Conservation (phyloP, 2,888 invertebrate species). For the Morpho helenor region DNA sequence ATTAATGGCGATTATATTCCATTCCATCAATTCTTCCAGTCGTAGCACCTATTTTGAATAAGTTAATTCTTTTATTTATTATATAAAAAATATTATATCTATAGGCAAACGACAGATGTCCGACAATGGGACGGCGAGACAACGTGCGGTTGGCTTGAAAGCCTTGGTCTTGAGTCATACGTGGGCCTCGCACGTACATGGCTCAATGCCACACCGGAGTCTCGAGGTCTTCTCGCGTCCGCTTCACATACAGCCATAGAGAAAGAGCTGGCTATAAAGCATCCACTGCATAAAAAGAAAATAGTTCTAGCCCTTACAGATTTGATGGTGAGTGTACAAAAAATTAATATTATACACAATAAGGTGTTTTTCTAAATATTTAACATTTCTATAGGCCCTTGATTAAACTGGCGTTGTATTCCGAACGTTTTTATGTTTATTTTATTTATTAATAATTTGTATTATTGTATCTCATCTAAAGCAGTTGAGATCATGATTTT, state of each 20-base stretch:
- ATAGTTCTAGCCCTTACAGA: conserved; percentile 87
- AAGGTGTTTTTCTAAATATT: no score
- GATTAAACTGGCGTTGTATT: no score
- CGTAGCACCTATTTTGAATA: no score
- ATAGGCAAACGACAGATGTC: conserved; percentile 86
- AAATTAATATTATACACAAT: no score
- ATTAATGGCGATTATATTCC: no score
- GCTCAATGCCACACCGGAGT: conserved; percentile 87
- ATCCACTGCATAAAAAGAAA: conserved; percentile 95
- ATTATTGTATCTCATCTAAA: no score
- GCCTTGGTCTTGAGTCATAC: conserved; percentile 88
- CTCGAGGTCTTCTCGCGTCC: conserved; percentile 82
- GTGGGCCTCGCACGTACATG: conserved; percentile 88
- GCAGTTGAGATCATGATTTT: no score
- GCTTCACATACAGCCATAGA: conserved; percentile 91
- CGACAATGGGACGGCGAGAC: conserved; percentile 89
- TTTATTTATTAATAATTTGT: no score
- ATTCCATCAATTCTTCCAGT: no score
- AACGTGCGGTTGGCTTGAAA: conserved; percentile 89
- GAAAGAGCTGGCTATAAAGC: conserved; percentile 91
- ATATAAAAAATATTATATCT: not conserved
- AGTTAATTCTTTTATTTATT: no score
- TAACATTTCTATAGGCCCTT: no score
- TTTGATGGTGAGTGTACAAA: conserved; percentile 56
- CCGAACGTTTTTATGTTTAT: no score